Conservation (phyloP, 1,140 invertebrate species). For the Drepana arcuata region DNA sequence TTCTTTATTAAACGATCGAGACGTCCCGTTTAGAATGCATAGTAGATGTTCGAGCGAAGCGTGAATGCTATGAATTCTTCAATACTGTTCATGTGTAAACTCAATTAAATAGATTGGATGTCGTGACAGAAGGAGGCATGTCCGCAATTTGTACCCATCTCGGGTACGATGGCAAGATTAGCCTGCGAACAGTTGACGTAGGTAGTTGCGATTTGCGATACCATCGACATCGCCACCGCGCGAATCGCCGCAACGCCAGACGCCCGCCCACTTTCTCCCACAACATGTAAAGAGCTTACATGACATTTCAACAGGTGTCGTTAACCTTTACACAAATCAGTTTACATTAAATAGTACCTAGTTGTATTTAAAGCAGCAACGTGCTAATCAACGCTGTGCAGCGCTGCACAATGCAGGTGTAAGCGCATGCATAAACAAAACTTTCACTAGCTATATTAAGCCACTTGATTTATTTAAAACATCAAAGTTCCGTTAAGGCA, state of each 20-base stretch:
- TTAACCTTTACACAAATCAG: constrained; percentile 18
- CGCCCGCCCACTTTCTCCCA: constrained; percentile 20
- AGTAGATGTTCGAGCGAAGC: too few relatives aligned
- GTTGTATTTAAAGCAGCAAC: constrained; percentile 2
- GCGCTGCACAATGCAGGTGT: constrained; percentile 4
- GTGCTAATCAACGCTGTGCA: constrained; percentile 14
- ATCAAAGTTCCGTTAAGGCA: too few relatives aligned
- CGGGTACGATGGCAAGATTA: constrained; percentile 22
- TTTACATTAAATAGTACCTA: constrained; percentile 8
- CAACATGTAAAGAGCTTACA: constrained; percentile 14
- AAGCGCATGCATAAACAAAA: neutral
- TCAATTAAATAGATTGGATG: constrained; percentile 46
- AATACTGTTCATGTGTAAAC: constrained; percentile 40
- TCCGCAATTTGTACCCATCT: constrained; percentile 24
- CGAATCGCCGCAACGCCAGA: neutral
- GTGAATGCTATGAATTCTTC: constrained; percentile 37
- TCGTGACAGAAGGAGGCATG: constrained; percentile 20
- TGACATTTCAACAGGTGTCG: constrained; percentile 15
- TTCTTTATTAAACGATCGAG: too few relatives aligned
- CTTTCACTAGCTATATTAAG: neutral
- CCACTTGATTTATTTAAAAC: too few relatives aligned
- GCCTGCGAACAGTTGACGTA: constrained; percentile 23
- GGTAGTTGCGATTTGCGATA: constrained; percentile 2
- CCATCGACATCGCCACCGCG: constrained; percentile 1
- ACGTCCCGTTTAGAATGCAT: too few relatives aligned